Evolutionary conservation across 2,888 invertebrate species (phyloP), one percentile per base, ranked within the genome.

Genomic region (Druceiella hillmani): DNA sequence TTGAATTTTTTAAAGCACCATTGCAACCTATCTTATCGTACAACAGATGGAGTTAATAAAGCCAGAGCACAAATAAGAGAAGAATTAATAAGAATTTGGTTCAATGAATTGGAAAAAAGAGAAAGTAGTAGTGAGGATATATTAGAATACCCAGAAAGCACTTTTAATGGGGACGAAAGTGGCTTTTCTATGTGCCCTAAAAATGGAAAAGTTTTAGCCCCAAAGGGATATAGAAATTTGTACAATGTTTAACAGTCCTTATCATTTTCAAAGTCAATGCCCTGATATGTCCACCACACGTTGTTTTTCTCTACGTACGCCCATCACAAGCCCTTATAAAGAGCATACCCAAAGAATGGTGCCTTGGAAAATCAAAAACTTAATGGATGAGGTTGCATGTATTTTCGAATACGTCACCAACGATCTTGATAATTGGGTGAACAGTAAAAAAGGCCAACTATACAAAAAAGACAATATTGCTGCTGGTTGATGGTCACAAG

Each of bases 71-170:
- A 45, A 35, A 49, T 55, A 9, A 52, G 50, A 30, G 49, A 57
- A 50, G 41, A 53, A 40, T 40, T 39, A 3, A 52, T 58, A 13
- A 48, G 51, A 40, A 15, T 41, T 15, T 58, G 57, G 57, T 57
- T 56, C 49, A 16, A 16, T 40, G 45, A 52, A 26, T 33, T 57
- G 9, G 33, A 53, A 15, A 31, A 44, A 30, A 44, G 36, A 7
- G 40, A 45, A 20, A 45, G 44, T 41, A 29, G 50, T 7, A 43
- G 43, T 29, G 27, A 27, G 39, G 51, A 54, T 35, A 50, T 55
- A 38, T 44, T 53, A 4, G 44, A 44, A 13, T 43, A 51, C 27
- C 50, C 52, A 3, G 33, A 33, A 36, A 45, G 53, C 33, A 50
- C 55, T 16, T 52, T 55, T 6, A 51, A 54, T 29, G 50, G 47